These are phyloP conservation scores for Eupithecia centaureata DNA, from an alignment of 2,888 invertebrate species.

Conservation along the genomic window DNA sequence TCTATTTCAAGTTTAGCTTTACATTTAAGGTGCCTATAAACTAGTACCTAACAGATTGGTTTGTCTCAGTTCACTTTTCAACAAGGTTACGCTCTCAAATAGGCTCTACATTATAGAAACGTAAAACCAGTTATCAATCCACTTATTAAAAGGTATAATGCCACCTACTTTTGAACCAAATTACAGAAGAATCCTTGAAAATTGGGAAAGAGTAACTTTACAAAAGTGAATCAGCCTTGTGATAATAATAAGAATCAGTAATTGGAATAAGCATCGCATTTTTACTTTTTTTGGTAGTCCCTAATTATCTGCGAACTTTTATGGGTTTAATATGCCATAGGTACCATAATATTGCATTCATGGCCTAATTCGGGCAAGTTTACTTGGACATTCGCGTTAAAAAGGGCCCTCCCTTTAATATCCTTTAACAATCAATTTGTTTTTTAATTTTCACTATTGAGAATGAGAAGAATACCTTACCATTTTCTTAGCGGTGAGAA, in stretches of 20 bases:
- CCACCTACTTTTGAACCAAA: not conserved
- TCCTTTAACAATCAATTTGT: not conserved
- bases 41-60: constrained; percentile 22
- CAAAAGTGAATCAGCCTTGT: constrained; percentile 5
- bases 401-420: no score
- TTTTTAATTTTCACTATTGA: not conserved
- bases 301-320: not conserved
- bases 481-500: not conserved
- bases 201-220: constrained; percentile 7
- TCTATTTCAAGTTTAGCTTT: not conserved
- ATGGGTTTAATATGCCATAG: no score
- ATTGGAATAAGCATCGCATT: not conserved
- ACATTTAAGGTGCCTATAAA: constrained; percentile 2
- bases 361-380: no score
- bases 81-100: constrained; percentile 32
- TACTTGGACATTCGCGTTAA: no score
- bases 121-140: constrained; percentile 26
- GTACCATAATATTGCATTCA: no score
- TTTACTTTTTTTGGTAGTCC: not conserved
- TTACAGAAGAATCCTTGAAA: constrained; percentile 7
- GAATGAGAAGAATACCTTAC: no score
- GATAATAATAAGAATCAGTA: no score
- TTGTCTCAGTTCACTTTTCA: constrained; percentile 14
- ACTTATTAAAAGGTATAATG: constrained; percentile 6
- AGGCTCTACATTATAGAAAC: constrained; percentile 21